These are phyloP conservation scores for Myzus persicae DNA, from an alignment of 1,140 invertebrate genomes.

Conservation along the genomic window DNA sequence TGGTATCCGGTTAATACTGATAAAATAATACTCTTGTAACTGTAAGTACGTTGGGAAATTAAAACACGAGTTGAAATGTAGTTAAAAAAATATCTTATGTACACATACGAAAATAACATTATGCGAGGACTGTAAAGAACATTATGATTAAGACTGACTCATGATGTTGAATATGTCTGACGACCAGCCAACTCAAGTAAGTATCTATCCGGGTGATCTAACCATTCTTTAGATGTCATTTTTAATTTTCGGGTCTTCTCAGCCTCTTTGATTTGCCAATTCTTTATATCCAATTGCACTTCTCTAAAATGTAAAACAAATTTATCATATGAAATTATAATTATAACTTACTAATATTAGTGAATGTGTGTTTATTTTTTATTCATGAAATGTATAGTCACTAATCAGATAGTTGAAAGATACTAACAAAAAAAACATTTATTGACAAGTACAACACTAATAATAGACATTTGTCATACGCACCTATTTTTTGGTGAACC, in stretches of 20 bases:
- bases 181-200: conserved; percentile 84
- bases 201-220: conserved; percentile 90
- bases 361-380: not conserved
- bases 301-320: conserved; percentile 68
- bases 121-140: conserved; percentile 36
- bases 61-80: conserved; percentile 31
- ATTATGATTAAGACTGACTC: not conserved
- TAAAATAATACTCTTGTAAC: conserved; percentile 58
- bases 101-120: conserved; percentile 37
- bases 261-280: conserved; percentile 87
- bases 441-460: not conserved
- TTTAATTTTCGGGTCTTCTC: conserved; percentile 83
- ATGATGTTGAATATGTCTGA: conserved; percentile 70
- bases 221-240: conserved; percentile 83
- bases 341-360: not conserved
- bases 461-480: not conserved
- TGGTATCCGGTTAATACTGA: conserved; percentile 56
- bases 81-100: conserved; percentile 44
- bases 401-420: not conserved
- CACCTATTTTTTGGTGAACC: conserved; percentile 73
- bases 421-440: not conserved
- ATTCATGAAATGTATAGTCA: not conserved
- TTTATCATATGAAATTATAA: not conserved
- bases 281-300: conserved; percentile 85
- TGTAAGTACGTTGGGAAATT: conserved; percentile 51